These are phyloP conservation scores for Elephas maximus DNA, from an alignment of 2,113 vertebrate species.

Conservation along the genomic window DNA sequence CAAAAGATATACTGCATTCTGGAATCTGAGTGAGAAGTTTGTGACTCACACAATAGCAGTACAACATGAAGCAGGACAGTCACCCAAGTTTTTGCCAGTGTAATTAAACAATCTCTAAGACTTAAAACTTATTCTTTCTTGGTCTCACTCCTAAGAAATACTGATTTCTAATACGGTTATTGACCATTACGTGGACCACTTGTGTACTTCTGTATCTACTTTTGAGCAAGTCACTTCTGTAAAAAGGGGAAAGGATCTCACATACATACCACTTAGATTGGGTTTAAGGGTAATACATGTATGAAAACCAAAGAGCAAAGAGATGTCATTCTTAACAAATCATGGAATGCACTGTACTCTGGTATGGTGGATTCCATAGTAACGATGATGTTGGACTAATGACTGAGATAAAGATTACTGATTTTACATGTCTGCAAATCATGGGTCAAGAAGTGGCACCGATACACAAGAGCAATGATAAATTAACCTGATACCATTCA, in stretches of 20 bases:
- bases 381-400: neutral
- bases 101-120: neutral
- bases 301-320: neutral
- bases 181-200: neutral
- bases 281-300: slow-evolving; percentile 4
- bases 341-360: neutral
- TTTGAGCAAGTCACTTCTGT: slow-evolving; percentile 16
- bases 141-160: slow-evolving; percentile 19
- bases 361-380: neutral
- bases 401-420: neutral
- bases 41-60: neutral
- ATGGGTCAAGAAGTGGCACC: neutral
- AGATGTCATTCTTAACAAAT: neutral
- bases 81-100: neutral
- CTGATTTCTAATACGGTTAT: neutral
- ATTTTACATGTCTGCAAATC: neutral
- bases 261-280: neutral
- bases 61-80: neutral
- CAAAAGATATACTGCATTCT: neutral
- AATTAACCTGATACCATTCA: neutral
- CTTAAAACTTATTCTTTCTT: neutral
- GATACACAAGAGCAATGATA: too few species aligned
- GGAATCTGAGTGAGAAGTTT: neutral
- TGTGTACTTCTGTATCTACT: neutral
- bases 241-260: neutral